Conservation (phyloP, 1,140 invertebrate species). For the Cherax quadricarinatus region DNA sequence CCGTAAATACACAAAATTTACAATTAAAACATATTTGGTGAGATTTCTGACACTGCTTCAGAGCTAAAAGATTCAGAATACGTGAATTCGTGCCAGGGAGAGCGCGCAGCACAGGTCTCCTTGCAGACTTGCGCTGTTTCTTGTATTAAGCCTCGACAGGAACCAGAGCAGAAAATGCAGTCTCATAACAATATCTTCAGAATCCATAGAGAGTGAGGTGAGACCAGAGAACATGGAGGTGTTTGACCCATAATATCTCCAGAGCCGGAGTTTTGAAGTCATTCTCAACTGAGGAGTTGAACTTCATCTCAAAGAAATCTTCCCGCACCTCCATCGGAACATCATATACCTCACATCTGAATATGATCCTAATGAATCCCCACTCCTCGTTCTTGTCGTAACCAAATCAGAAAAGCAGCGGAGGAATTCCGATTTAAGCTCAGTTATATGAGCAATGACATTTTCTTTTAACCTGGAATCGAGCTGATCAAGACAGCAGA, state of each 20-base stretch:
- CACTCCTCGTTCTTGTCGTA: background rate
- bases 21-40: background rate
- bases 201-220: conserved; percentile 15
- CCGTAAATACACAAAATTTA: background rate
- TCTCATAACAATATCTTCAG: conserved; percentile 14
- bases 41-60: background rate
- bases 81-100: conserved; percentile 1
- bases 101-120: background rate
- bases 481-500: conserved; percentile 23
- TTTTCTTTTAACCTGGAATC: conserved; percentile 23
- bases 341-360: conserved; percentile 23
- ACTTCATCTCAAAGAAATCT: conserved; percentile 37
- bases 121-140: background rate
- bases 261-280: conserved; percentile 37
- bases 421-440: conserved; percentile 39
- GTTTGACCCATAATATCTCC: conserved; percentile 41
- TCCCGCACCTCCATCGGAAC: conserved; percentile 29
- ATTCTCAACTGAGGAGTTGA: conserved; percentile 40
- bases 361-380: conserved; percentile 16
- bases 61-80: conserved; percentile 32
- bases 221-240: conserved; percentile 28
- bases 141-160: conserved; percentile 17
- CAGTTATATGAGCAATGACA: conserved; percentile 38
- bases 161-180: conserved; percentile 26
- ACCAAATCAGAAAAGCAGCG: background rate